phyloP scores from a whole-genome alignment of 2,888 invertebrate species.

The Aphodius sticticus region DNA sequence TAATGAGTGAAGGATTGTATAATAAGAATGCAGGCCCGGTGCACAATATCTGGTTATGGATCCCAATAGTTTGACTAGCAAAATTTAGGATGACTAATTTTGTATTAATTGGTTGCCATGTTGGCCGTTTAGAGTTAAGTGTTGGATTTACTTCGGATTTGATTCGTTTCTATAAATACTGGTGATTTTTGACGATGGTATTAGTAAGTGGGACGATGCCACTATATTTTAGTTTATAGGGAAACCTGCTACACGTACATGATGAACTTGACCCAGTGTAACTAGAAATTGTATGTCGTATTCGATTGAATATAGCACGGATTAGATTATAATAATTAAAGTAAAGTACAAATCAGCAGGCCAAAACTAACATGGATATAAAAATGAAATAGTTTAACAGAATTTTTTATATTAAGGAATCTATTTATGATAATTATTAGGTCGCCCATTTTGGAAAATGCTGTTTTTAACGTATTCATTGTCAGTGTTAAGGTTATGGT shows the following conservation, averaged over 20 bases:
- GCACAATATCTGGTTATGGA: not conserved
- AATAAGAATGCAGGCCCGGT: not conserved
- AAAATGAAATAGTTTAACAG: no score
- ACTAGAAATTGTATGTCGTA: not conserved
- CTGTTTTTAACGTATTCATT: no score
- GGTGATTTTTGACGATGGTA: not conserved
- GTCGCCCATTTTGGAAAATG: no score
- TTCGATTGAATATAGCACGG: no score
- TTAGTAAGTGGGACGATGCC: not conserved
- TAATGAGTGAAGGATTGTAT: not conserved
- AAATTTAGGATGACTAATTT: not conserved
- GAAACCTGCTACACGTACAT: not conserved
- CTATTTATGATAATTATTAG: no score
- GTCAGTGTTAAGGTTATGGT: no score
- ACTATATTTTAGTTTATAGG: not conserved
- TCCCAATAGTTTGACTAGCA: not conserved
- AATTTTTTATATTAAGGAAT: no score
- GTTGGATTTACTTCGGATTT: not conserved
- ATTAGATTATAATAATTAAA: no score
- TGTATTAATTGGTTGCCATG: no score
- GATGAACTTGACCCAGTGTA: not conserved
- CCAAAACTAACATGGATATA: no score
- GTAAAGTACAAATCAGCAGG: no score
- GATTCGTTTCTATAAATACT: not conserved
- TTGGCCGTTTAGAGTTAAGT: not conserved